Evolutionary conservation across 2,888 invertebrate species (phyloP).

Genomic region (Entomobrya multifasciata): DNA sequence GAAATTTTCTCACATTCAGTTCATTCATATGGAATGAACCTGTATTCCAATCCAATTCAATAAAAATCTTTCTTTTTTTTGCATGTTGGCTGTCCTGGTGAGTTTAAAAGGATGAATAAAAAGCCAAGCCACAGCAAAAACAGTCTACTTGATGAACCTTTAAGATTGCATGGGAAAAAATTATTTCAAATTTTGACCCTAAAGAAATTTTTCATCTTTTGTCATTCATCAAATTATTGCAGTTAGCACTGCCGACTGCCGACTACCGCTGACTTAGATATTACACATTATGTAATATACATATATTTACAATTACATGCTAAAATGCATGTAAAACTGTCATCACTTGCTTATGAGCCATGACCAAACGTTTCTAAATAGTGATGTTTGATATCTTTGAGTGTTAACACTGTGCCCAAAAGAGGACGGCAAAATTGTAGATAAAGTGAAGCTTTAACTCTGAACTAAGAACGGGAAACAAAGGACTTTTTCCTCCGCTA

Average conservation of each 20-base stretch:
- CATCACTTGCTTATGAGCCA: too few relatives aligned
- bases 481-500: not conserved
- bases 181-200: slow-evolving; percentile 14
- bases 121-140: slow-evolving; percentile 25
- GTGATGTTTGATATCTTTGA: slow-evolving; percentile 17
- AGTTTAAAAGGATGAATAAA: slow-evolving; percentile 13
- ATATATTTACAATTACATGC: not conserved
- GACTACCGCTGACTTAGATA: too few relatives aligned
- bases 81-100: not conserved
- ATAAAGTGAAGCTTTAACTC: not conserved
- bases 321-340: too few relatives aligned
- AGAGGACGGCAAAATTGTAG: slow-evolving; percentile 48
- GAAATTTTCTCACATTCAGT: slow-evolving; percentile 28
- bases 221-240: not conserved
- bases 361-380: not conserved
- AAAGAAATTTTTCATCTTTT: not conserved
- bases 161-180: slow-evolving; percentile 27
- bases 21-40: slow-evolving; percentile 42
- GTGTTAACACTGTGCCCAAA: slow-evolving; percentile 68
- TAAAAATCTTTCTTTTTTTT: not conserved
- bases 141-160: not conserved
- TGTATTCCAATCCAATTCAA: slow-evolving; percentile 16
- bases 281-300: too few relatives aligned
- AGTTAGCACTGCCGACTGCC: too few relatives aligned
- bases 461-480: slow-evolving; percentile 12